phyloP scores from a whole-genome alignment of 2,113 vertebrate genomes.

The Podocnemis expansa region DNA sequence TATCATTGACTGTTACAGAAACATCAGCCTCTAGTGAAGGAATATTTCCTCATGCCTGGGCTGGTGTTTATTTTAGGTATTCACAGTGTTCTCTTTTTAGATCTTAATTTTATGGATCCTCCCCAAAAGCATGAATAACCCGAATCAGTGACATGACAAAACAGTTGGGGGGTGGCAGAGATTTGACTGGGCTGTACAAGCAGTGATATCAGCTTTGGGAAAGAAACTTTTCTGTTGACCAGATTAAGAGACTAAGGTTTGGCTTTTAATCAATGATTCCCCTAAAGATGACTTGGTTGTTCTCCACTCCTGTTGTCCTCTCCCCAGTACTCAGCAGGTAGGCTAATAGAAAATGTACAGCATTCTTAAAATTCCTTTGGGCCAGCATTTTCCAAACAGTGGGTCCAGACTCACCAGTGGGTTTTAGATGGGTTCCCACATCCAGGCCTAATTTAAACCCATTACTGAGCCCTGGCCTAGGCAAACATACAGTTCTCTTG shows the following conservation, averaged over 20 bases:
- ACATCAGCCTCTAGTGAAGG: background rate
- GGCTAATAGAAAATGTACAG: background rate
- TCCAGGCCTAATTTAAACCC: too few relatives aligned
- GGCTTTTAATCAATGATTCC: background rate
- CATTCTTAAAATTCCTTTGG: background rate
- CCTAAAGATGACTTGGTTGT: constrained; percentile 50
- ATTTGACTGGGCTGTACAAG: constrained; percentile 10
- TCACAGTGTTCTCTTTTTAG: background rate
- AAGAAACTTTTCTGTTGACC: constrained; percentile 45
- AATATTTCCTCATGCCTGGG: accelerated
- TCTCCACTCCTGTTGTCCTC: background rate
- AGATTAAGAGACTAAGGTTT: constrained; percentile 60
- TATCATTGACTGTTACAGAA: background rate
- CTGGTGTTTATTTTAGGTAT: background rate
- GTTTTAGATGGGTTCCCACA: too few relatives aligned
- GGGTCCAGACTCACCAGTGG: background rate
- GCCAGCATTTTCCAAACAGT: background rate
- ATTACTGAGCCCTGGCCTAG: too few relatives aligned
- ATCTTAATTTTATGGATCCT: background rate
- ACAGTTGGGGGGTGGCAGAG: constrained; percentile 42
- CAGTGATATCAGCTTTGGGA: constrained; percentile 41
- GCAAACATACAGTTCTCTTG: too few relatives aligned
- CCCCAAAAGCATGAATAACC: accelerated
- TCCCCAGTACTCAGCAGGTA: background rate
- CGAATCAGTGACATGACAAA: constrained; percentile 38